phyloP scores from a whole-genome alignment of 2,888 invertebrate genomes.

The Notodonta dromedarius region DNA sequence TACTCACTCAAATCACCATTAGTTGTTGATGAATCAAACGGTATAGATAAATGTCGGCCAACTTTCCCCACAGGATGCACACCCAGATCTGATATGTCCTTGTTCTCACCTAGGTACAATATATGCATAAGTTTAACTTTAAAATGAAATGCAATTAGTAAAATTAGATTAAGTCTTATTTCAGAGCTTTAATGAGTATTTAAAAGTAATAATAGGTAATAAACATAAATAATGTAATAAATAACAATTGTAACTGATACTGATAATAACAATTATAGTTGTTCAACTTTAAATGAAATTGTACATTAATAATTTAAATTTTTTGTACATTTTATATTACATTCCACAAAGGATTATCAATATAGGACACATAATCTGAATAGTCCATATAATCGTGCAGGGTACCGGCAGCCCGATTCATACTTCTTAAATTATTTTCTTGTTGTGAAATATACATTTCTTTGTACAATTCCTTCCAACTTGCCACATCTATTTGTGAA shows the following conservation, averaged over 20 bases:
- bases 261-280: background rate
- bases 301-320: too few species aligned
- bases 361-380: conserved; percentile 64
- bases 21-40: conserved; percentile 71
- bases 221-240: conserved; percentile 8
- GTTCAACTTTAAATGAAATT: too few species aligned
- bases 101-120: conserved; percentile 67
- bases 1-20: conserved; percentile 79
- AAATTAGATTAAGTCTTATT: background rate
- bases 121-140: conserved; percentile 21
- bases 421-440: conserved; percentile 35
- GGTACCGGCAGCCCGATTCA: conserved; percentile 42
- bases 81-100: conserved; percentile 63
- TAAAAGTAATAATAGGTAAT: conserved; percentile 3
- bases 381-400: conserved; percentile 69
- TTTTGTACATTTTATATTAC: conserved; percentile 36
- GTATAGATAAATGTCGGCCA: conserved; percentile 76
- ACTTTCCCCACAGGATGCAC: conserved; percentile 65
- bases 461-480: conserved; percentile 64
- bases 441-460: conserved; percentile 44
- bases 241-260: background rate
- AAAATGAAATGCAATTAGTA: background rate
- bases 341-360: conserved; percentile 73
- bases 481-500: conserved; percentile 35
- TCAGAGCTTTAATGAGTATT: background rate